These are phyloP conservation scores for Bombus fervidus DNA, from an alignment of 1,140 invertebrate genomes.

Conservation along the genomic window DNA sequence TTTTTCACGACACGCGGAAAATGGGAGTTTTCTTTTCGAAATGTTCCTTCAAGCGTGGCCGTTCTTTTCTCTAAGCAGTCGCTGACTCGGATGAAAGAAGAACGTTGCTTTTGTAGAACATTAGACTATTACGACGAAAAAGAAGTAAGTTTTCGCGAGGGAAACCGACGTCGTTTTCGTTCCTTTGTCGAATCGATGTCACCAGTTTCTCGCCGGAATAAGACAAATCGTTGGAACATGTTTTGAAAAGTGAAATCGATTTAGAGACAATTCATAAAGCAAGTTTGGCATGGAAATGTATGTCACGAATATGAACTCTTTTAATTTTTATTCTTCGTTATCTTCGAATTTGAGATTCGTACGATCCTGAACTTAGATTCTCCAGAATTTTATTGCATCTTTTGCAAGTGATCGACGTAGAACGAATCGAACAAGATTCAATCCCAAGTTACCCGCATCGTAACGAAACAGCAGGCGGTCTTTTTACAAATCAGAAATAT, in stretches of 20 bases:
- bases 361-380: too few relatives aligned
- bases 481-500: too few relatives aligned
- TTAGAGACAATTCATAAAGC: too few relatives aligned
- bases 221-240: neutral
- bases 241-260: too few relatives aligned
- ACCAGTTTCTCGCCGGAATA: neutral
- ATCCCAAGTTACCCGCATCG: too few relatives aligned
- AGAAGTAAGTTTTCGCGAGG: neutral
- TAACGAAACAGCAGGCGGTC: too few relatives aligned
- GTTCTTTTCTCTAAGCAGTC: neutral
- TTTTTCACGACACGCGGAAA: constrained; percentile 6
- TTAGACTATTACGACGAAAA: constrained; percentile 16
- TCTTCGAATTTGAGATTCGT: neutral
- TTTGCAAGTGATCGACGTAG: too few relatives aligned
- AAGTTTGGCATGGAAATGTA: too few relatives aligned
- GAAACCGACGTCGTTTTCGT: neutral
- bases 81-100: neutral
- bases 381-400: too few relatives aligned
- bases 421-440: too few relatives aligned
- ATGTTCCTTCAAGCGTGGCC: constrained; percentile 28
- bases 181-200: constrained; percentile 6
- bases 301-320: neutral
- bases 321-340: neutral
- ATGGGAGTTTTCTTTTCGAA: constrained; percentile 46
- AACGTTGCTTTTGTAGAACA: constrained; percentile 49